Evolutionary conservation across 1,140 invertebrate species (phyloP).

Genomic region (Metopolophium dirhodum): DNA sequence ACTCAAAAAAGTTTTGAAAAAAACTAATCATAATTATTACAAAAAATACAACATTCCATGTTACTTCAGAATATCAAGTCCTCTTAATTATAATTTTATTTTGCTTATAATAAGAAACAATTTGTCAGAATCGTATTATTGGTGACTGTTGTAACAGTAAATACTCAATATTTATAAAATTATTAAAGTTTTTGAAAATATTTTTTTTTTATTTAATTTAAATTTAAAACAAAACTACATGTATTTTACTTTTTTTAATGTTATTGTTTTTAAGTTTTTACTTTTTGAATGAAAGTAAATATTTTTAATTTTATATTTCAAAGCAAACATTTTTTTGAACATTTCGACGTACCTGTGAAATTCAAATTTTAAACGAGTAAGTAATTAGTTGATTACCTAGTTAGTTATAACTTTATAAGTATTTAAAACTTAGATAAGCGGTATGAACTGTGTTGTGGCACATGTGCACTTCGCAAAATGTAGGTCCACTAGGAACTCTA

Average conservation of each 20-base stretch:
- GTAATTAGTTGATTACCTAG: too few species aligned
- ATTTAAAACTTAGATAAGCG: not conserved
- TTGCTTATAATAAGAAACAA: not conserved
- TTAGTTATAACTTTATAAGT: not conserved
- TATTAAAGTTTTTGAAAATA: not conserved
- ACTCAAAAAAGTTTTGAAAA: not conserved
- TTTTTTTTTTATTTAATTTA: not conserved
- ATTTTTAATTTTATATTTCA: not conserved
- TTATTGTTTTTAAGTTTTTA: too few species aligned
- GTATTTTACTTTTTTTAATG: not conserved
- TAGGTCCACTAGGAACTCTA: not conserved
- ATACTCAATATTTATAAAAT: not conserved
- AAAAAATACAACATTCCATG: not conserved
- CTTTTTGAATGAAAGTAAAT: not conserved
- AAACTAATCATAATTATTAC: not conserved
- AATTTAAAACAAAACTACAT: not conserved
- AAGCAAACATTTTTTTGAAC: not conserved
- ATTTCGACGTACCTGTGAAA: too few species aligned
- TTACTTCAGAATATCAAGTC: not conserved
- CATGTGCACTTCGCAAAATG: rapidly evolving
- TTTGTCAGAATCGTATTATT: not conserved
- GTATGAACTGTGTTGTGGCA: not conserved
- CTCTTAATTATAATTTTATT: not conserved
- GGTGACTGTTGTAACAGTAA: not conserved
- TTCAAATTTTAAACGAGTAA: too few species aligned